Percentiles rank a stretch among this genome's conserved stretches.
phyloP scores from a whole-genome alignment of 2,113 vertebrate genomes.

The Beaufortia kweichowensis region DNA sequence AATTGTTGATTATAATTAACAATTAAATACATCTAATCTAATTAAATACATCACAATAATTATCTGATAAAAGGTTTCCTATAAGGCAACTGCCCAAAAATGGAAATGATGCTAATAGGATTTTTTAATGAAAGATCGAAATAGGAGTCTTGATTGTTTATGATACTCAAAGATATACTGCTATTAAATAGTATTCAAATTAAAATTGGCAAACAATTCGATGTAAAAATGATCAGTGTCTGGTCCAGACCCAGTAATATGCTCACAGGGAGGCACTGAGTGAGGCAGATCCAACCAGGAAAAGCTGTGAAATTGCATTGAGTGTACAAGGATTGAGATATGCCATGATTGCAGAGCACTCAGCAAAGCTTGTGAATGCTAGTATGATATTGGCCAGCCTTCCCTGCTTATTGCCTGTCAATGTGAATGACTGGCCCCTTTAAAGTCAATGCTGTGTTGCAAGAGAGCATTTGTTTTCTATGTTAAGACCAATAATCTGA shows the following conservation, averaged over 20 bases:
- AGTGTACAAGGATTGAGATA: slow-evolving; percentile 39
- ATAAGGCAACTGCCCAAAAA: not conserved
- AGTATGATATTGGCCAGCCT: slow-evolving; percentile 53
- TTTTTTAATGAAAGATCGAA: slow-evolving; percentile 6
- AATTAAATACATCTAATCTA: not conserved
- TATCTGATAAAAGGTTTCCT: too few relatives aligned
- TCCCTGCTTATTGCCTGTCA: slow-evolving; percentile 47
- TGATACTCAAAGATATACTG: too few relatives aligned
- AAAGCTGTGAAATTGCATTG: slow-evolving; percentile 45
- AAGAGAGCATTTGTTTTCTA: slow-evolving; percentile 56
- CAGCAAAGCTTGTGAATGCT: slow-evolving; percentile 29
- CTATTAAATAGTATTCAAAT: not conserved
- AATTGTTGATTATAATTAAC: not conserved
- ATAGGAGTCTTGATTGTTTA: slow-evolving; percentile 10
- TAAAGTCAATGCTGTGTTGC: slow-evolving; percentile 49
- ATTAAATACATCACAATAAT: not conserved
- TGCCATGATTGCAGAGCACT: slow-evolving; percentile 52
- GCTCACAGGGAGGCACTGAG: slow-evolving; percentile 1
- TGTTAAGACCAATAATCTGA: slow-evolving; percentile 58
- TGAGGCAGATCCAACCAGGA: slow-evolving; percentile 25
- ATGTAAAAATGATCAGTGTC: not conserved
- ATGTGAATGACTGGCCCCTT: slow-evolving; percentile 55
- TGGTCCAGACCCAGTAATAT: slow-evolving; percentile 1
- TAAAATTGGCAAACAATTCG: slow-evolving; percentile 1
- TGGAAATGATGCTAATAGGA: not conserved